phyloP scores from a whole-genome alignment of 2,797 vertebrate genomes.

The Calcarius lapponicus region DNA sequence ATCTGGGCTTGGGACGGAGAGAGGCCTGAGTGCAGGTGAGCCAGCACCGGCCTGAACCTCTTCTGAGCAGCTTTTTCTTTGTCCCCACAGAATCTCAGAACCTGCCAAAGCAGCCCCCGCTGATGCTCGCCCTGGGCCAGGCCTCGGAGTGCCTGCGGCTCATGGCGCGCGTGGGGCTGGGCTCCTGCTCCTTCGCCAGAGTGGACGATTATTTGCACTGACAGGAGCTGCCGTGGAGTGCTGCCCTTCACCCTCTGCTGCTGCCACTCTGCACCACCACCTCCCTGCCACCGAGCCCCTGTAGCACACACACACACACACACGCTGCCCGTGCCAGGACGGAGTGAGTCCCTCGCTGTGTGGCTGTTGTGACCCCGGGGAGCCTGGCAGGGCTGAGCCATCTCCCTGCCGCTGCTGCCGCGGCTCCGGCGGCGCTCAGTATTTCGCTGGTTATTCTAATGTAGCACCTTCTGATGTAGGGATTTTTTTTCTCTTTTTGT shows the following conservation, averaged over 20 bases:
- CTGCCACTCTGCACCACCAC: slow-evolving; percentile 59
- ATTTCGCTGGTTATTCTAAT: slow-evolving; percentile 69
- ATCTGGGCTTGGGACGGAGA: background rate
- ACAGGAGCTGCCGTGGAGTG: slow-evolving; percentile 60
- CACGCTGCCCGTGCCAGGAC: slow-evolving; percentile 29
- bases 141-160: slow-evolving; percentile 97
- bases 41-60: background rate
- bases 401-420: slow-evolving; percentile 44
- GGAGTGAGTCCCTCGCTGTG: slow-evolving; percentile 34
- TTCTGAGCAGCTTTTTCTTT: background rate
- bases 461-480: slow-evolving; percentile 74
- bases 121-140: slow-evolving; percentile 96
- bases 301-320: slow-evolving; percentile 12
- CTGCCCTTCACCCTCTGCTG: slow-evolving; percentile 54
- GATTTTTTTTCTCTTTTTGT: slow-evolving; percentile 72
- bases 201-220: slow-evolving; percentile 99
- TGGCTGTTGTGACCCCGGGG: slow-evolving; percentile 52
- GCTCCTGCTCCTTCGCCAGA: slow-evolving; percentile 98
- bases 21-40: background rate
- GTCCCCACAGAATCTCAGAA: slow-evolving; percentile 91
- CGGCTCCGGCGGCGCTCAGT: slow-evolving; percentile 58
- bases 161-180: slow-evolving; percentile 93
- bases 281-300: slow-evolving; percentile 50
- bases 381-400: slow-evolving; percentile 1
- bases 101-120: slow-evolving; percentile 96